Evolutionary conservation across 92 coral and sea anemone genomes (phyloP), one percentile per base, ranked within the genome.

Genomic region (Zoanthus gigantus): DNA sequence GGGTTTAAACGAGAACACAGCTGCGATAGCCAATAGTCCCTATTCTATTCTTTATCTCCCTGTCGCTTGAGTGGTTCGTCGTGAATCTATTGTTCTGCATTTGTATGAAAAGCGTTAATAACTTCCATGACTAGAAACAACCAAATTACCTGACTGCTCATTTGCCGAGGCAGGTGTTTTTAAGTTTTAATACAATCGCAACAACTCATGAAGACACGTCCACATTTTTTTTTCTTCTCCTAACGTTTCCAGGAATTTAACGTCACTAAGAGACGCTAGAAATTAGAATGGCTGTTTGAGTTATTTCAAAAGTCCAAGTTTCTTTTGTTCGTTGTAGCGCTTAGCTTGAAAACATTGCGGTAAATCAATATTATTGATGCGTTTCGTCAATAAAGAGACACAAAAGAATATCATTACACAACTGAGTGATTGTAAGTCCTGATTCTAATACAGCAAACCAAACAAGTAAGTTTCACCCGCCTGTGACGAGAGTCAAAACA

Each of bases 301-400:
- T 34, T 81, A 30, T 14, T 45, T 2, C 1, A 0, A 4, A 42
- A 66, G 74, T 50, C 28, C n/a, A 15, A 23, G 28, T 5, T 60
- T 16, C 46, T 66, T 81, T 67, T 66, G 85, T 81, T 66, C 44
- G 75, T 47, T 67, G 11, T 66, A 65, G 75, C 85, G 18, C 66
- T 81, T 81, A 73, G 18, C 66, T 81, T 81, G 85, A 67, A 81
- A 81, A 69, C 74, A 81, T 29, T 66, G 46, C 65, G 17, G 85
- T 48, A 48, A 65, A 46, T 81, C 76, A 81, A 81, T 81, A 81
- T 81, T 81, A 81, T 81, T 81, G 85, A 81, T 81, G 44, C 45
- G 85, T 37, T 65, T 69, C 23, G 85, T 69, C 16, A 56, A 66
- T 81, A 66, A 66, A 46, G 63, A 66, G 73, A 53, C 85, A 81